Conservation (phyloP, 2,888 invertebrate species). For the Amblyjoppa proteus region DNA sequence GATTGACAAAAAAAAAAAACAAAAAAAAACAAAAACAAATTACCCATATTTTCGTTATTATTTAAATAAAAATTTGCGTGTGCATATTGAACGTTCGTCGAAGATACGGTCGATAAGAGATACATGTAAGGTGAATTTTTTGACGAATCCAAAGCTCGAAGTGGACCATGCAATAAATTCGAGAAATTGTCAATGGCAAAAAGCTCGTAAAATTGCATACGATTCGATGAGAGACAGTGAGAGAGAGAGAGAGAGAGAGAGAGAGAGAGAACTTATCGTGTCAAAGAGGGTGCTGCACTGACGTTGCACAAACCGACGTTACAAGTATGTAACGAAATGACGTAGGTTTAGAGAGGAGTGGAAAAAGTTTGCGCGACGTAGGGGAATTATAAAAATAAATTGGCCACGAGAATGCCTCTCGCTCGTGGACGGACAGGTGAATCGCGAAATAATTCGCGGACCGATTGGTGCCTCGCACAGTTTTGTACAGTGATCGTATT, state of each 20-base stretch:
- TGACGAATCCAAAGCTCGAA: too few relatives aligned
- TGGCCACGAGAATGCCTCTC: conserved; percentile 12
- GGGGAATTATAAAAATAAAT: neutral
- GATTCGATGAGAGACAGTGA: conserved; percentile 5
- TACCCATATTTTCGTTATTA: too few relatives aligned
- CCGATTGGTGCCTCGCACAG: neutral
- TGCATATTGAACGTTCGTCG: conserved; percentile 36
- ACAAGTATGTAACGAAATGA: neutral
- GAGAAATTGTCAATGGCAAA: too few relatives aligned
- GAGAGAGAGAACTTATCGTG: too few relatives aligned
- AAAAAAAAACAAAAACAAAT: too few relatives aligned
- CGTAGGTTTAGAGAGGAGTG: neutral
- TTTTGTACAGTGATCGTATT: conserved; percentile 35
- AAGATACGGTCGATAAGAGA: neutral
- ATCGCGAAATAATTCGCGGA: conserved; percentile 37
- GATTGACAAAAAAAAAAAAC: neutral
- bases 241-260: too few relatives aligned
- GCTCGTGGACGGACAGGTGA: conserved; percentile 8
- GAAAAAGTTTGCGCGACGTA: neutral
- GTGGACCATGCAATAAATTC: too few relatives aligned
- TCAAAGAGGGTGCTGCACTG: neutral
- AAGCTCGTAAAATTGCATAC: too few relatives aligned
- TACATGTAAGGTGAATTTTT: too few relatives aligned
- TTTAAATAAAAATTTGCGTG: conserved; percentile 22
- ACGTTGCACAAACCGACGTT: neutral